Evolutionary conservation across 2,888 invertebrate species (phyloP), one percentile per base, ranked within the genome.

Genomic region (Helobdella robusta): DNA sequence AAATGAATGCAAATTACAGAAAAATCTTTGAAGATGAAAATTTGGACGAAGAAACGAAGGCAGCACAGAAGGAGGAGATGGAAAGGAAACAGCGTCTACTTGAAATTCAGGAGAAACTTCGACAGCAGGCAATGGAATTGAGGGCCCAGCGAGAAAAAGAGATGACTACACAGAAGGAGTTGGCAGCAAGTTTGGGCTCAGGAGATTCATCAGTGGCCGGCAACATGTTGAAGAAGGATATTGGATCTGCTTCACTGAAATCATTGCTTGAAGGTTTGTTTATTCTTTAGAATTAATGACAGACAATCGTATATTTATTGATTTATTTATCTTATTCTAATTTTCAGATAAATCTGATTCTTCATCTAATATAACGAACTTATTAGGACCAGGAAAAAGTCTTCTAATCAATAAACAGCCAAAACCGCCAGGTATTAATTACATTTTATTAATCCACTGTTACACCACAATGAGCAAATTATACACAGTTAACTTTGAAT

Each of bases 21-120:
- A 91, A 93, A 81, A 92, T 94, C 8, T 87, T 93, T 86, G 89
- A 89, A 75, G 92, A 92, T 75, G 89, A 89, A 69, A 89, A 93
- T 76, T 81, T 95, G 69, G 94, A 94, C 77, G 89, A 89, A 69
- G 89, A 90, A 18, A 95, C 94, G 1, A 80, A 92, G 64, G 87
- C 88, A 30, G 95, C 95, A 0, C 94, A 94, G 78, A 83, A 90
- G 36, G 91, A 91, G 77, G 94, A 95, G 82, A 87, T 89, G 70
- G 93, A 94, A 79, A 73, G 82, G 56, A 78, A 80, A 18, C 59
- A 60, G 48, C 40, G 64, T 20, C 62, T 60, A 28, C 50, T 66
- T 6, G 66, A 68, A 54, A 63, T 64, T 20, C 68, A 66, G 52
- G 66, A 68, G 59, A 63, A 61, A 28, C 48, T 63, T 36, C 34